Evolutionary conservation across 1,140 invertebrate genomes (phyloP), one percentile per base, ranked within the genome.

Genomic region (Drosophila tsacasi): DNA sequence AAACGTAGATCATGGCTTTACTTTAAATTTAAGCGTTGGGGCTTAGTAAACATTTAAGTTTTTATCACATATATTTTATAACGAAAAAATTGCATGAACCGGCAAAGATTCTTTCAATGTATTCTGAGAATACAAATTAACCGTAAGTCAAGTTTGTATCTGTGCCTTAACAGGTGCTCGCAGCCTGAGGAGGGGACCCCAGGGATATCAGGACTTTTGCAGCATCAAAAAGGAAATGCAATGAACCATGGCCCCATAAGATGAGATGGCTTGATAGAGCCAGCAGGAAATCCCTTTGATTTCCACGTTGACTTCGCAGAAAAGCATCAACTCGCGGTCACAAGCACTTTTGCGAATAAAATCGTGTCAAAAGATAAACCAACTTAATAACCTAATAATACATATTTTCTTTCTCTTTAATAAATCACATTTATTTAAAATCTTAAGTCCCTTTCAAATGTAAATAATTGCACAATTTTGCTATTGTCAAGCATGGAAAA

Each of bases 161-260:
- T 23, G 19, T 5, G 50, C 4, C 19, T 21, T 54, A 35, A 12
- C 50, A 35, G 50, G 7, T 35, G 52, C 52, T 23, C 30, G 2
- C 52, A 54, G 19, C 7, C 32, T 35, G 8, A 21, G 13, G 8
- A n/a, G 32, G 15, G 19, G 21, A 5, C 32, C 52, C 37, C 19
- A 32, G 42, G 63, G 55, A 46, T 65, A 23, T 64, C 44, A 50
- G 23, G 42, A 30, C 23, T 23, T 37, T 67, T 30, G 30, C 64
- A 47, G 58, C 10, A 25, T 32, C 23, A 47, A n/a, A 25, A 17
- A 30, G 58, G 23, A 46, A 63, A 35, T 37, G 23, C 27, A 17
- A 39, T 23, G 12, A 9, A 23, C 32, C 21, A 30, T 50, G 37
- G 23, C 8, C 19, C 8, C 27, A n/a, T n/a, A 30, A 47, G 15